Evolutionary conservation across 2,113 vertebrate species (phyloP).

Genomic region (Polypterus bichir): DNA sequence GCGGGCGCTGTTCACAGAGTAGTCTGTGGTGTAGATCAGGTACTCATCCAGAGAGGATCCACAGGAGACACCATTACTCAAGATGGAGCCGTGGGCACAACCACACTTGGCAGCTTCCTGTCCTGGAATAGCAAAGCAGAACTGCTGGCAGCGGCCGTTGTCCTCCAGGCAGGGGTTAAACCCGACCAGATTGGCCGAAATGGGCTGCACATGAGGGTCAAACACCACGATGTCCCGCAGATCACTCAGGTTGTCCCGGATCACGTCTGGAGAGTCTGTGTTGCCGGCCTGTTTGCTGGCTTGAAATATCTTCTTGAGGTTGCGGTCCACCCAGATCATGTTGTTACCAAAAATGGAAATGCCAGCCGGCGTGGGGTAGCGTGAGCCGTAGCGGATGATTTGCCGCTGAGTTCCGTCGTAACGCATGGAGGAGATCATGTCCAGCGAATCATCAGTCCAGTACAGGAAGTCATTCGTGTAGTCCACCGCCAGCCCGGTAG

Average conservation of each 20-base stretch:
- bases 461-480: conserved; percentile 66
- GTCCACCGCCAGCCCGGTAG: conserved; percentile 73
- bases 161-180: conserved; percentile 70
- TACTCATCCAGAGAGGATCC: conserved; percentile 66
- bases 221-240: conserved; percentile 70
- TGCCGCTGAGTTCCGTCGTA: conserved; percentile 56
- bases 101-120: conserved; percentile 52
- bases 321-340: conserved; percentile 86
- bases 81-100: conserved; percentile 71
- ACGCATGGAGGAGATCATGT: conserved; percentile 74
- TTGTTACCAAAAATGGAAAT: conserved; percentile 68
- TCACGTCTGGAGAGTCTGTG: conserved; percentile 55
- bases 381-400: conserved; percentile 72
- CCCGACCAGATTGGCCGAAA: conserved; percentile 53
- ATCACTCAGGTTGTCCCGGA: conserved; percentile 66
- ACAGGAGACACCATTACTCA: conserved; percentile 64
- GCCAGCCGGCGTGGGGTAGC: conserved; percentile 72
- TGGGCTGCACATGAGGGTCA: conserved; percentile 55
- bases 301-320: conserved; percentile 75
- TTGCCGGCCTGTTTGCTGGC: conserved; percentile 71
- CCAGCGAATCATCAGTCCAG: conserved; percentile 83
- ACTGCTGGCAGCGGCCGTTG: conserved; percentile 75
- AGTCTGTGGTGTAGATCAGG: conserved; percentile 66
- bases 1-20: conserved; percentile 62
- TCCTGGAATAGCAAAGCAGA: conserved; percentile 75